phyloP scores from a whole-genome alignment of 2,888 invertebrate species.

The Clusia tigrina region DNA sequence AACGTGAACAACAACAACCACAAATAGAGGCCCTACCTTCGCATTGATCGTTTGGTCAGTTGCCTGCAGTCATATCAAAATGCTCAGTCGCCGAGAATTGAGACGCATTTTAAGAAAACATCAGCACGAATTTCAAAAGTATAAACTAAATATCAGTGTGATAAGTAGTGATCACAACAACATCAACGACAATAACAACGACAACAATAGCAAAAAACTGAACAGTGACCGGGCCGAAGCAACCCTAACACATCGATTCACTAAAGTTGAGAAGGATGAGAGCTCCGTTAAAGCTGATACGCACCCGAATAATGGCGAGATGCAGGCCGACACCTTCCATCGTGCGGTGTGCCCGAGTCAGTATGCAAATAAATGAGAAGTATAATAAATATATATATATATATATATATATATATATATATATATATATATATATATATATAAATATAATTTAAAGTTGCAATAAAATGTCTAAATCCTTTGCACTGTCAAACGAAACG shows the following conservation, averaged over 20 bases:
- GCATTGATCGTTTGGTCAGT: no score
- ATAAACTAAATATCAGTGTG: no score
- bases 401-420: no score
- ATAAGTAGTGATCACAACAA: not conserved
- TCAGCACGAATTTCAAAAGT: constrained; percentile 21
- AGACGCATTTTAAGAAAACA: constrained; percentile 36
- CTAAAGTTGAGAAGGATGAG: constrained; percentile 23
- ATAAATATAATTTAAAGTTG: no score
- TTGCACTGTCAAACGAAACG: no score
- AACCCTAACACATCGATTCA: constrained; percentile 30
- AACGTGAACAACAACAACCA: no score
- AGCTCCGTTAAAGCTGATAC: constrained; percentile 24
- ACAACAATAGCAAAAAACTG: not conserved
- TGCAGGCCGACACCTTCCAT: constrained; percentile 63
- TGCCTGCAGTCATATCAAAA: constrained; percentile 17
- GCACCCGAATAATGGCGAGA: constrained; percentile 27
- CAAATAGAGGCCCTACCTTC: no score
- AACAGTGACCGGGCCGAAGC: not conserved
- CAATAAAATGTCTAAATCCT: no score
- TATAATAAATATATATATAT: no score
- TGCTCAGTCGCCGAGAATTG: constrained; percentile 42
- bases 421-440: no score
- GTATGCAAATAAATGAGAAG: no score
- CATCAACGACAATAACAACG: not conserved
- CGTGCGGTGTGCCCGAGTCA: constrained; percentile 65